Evolutionary conservation across 2,888 invertebrate species (phyloP), one percentile per base, ranked within the genome.

Genomic region (Hoplodrina blanda): DNA sequence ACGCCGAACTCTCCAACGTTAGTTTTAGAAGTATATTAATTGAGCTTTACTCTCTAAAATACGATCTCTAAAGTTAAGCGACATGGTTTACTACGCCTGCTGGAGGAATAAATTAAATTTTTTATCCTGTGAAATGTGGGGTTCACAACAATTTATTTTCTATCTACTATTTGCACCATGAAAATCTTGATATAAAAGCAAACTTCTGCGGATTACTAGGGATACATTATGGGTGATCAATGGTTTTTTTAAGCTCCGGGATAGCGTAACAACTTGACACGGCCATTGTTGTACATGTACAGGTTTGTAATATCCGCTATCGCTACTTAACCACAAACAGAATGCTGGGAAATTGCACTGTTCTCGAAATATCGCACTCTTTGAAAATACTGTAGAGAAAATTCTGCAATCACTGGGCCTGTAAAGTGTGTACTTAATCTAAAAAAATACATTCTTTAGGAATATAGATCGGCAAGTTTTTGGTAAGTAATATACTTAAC

Each of bases 21-120:
- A 62, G 63, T 71, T 81, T 68, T 46, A 73, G 53, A 64, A 68
- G 68, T 56, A 64, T 61, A 75, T 79, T 79, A 66, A 79, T 72
- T 69, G 67, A 71, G 59, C 63, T 69, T 69, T 62, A 56, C 73
- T 63, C 56, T 30, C 50, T 72, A 72, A 65, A 77, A 73, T 70
- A 77, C 62, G 73, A 65, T 70, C 69, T 78, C 68, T 49, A 61
- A 66, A 66, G 52, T 69, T 73, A 69, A 80, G 52, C 33, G 76
- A 53, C 55, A 65, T 62, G 80, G 55, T 68, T 79, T 71, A 68
- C 33, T 62, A 52, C 46, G 41, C 30, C n/a, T 56, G 64, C 59
- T 59, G 15, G 44, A 60, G 49, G 41, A 62, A 62, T 76, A 76
- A 69, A 69, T 76, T 62, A 62, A 49, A 62, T 30, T 67, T 41